Evolutionary conservation across 30 jellyfish, hydroid and myxozoan species (phyloP).

Genomic region (Turritopsis dohrnii): DNA sequence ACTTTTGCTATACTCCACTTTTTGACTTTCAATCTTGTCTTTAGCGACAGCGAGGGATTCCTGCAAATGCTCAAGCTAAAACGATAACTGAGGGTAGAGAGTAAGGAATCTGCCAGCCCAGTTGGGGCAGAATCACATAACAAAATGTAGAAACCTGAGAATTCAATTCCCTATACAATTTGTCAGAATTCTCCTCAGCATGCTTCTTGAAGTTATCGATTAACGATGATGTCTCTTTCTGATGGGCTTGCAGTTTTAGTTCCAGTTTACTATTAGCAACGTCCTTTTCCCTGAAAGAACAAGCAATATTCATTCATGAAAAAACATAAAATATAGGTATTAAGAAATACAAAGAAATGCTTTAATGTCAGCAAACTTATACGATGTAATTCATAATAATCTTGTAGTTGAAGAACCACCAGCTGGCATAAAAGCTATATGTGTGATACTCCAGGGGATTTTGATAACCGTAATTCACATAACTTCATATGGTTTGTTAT

Average conservation of each 20-base stretch:
- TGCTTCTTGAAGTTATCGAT: slow-evolving; percentile 24
- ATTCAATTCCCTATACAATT: slow-evolving; percentile 2
- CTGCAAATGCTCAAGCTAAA: slow-evolving; percentile 24
- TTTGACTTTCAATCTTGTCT: slow-evolving; percentile 20
- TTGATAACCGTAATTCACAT: no score
- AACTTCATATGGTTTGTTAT: no score
- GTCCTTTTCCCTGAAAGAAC: slow-evolving; percentile 23
- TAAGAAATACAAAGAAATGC: no score
- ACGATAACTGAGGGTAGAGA: neutral
- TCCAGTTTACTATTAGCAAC: slow-evolving; percentile 2
- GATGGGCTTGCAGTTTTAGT: neutral
- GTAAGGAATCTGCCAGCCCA: neutral
- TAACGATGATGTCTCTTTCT: slow-evolving; percentile 7
- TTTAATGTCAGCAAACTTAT: no score
- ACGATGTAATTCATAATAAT: no score
- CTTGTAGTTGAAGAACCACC: no score
- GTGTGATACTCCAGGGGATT: no score
- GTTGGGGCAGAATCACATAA: no score
- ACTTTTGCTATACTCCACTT: neutral
- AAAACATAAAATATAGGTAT: no score
- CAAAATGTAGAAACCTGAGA: slow-evolving; percentile 21
- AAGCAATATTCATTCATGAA: no score
- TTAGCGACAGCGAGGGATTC: neutral
- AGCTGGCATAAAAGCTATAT: no score
- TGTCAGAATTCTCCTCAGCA: slow-evolving; percentile 18